phyloP scores from a whole-genome alignment of 2,888 invertebrate genomes.

The Campaea margaritaria region DNA sequence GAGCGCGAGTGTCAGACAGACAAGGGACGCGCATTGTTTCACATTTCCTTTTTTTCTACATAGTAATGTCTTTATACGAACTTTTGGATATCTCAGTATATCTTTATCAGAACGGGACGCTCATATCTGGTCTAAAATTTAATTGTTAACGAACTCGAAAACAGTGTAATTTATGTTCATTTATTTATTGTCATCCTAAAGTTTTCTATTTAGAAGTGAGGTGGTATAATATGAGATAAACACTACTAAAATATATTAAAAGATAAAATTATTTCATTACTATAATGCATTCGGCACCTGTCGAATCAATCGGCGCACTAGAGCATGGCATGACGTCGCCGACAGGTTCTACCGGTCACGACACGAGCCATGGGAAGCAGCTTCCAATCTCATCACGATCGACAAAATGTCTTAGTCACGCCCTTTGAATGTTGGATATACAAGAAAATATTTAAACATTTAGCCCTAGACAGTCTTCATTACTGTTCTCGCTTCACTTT shows the following conservation, averaged over 20 bases:
- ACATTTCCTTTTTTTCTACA: slow-evolving; percentile 18
- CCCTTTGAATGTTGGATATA: slow-evolving; percentile 1
- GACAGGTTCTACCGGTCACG: slow-evolving; percentile 50
- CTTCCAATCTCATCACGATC: slow-evolving; percentile 61
- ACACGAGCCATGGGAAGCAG: slow-evolving; percentile 51
- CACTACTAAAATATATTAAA: too few relatives aligned
- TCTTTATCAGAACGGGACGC: not conserved
- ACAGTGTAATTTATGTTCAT: too few relatives aligned
- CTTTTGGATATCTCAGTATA: not conserved
- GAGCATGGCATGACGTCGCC: slow-evolving; percentile 63
- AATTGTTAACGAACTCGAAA: too few relatives aligned
- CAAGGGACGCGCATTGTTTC: slow-evolving; percentile 24
- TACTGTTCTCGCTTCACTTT: too few relatives aligned
- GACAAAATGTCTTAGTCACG: slow-evolving; percentile 32
- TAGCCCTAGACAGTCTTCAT: too few relatives aligned
- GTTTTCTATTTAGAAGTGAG: too few relatives aligned
- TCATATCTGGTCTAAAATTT: too few relatives aligned
- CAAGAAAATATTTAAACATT: too few relatives aligned
- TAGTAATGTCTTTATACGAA: slow-evolving; percentile 32
- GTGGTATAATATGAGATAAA: too few relatives aligned
- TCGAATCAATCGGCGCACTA: slow-evolving; percentile 69
- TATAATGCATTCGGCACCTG: slow-evolving; percentile 62
- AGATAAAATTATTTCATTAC: slow-evolving; percentile 17
- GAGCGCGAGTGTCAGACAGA: slow-evolving; percentile 41
- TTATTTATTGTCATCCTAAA: too few relatives aligned